phyloP scores from a whole-genome alignment of 1,140 invertebrate species.

The Drosophila insularis region DNA sequence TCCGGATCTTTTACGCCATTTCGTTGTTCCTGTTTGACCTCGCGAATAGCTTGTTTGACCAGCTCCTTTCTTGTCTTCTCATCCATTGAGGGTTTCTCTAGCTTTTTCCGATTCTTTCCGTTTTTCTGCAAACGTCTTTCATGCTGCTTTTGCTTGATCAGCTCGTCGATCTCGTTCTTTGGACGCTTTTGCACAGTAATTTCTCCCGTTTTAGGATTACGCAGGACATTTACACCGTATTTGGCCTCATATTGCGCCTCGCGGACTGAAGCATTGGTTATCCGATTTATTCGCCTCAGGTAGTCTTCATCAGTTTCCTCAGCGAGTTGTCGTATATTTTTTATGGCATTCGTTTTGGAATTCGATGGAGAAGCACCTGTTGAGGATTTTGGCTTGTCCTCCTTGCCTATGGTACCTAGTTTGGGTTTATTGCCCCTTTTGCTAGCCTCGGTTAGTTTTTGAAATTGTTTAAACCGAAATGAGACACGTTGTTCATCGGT shows the following conservation, averaged over 20 bases:
- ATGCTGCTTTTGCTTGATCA: constrained; percentile 82
- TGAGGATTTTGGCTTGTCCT: constrained; percentile 58
- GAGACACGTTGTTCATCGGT: constrained; percentile 70
- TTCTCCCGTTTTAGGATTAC: constrained; percentile 83
- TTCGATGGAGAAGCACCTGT: neutral
- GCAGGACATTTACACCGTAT: constrained; percentile 83
- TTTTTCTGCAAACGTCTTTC: constrained; percentile 75
- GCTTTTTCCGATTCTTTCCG: constrained; percentile 59
- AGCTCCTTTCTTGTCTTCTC: constrained; percentile 83
- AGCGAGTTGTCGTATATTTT: constrained; percentile 77
- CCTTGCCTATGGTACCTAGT: constrained; percentile 44
- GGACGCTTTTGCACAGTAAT: constrained; percentile 83
- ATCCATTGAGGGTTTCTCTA: constrained; percentile 65
- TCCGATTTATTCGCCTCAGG: constrained; percentile 83
- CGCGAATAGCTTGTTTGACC: constrained; percentile 66
- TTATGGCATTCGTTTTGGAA: constrained; percentile 25
- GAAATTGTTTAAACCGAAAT: constrained; percentile 70
- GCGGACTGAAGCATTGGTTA: constrained; percentile 83
- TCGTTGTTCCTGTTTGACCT: constrained; percentile 44
- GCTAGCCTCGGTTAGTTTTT: constrained; percentile 61
- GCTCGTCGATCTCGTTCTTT: constrained; percentile 83
- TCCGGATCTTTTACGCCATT: constrained; percentile 53
- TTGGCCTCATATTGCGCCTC: constrained; percentile 85
- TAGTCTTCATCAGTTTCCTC: constrained; percentile 83
- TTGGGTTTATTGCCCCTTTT: constrained; percentile 71